Conservation (phyloP, 2,113 vertebrate species). For the Rhinopomastus cyanomelas region DNA sequence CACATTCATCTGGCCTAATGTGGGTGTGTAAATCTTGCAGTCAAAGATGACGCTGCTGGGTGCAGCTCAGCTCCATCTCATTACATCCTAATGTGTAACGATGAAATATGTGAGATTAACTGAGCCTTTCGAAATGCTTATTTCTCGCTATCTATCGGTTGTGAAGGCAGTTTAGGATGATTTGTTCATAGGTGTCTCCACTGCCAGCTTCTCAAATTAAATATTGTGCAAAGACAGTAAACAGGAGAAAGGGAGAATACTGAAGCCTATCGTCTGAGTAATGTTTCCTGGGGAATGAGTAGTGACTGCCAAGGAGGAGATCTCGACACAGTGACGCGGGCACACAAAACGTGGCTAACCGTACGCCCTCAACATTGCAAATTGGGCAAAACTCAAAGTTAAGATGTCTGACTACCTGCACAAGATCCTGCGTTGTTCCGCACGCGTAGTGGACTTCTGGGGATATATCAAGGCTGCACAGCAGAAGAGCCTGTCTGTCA, state of each 20-base stretch:
- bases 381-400: neutral
- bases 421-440: neutral
- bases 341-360: neutral
- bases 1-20: neutral
- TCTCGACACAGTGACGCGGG: rapidly evolving
- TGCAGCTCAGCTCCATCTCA: neutral
- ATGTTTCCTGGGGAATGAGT: neutral
- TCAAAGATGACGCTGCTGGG: conserved; percentile 1
- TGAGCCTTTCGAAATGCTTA: neutral
- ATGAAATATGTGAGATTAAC: conserved; percentile 18
- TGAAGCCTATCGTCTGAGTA: neutral
- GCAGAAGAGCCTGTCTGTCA: neutral
- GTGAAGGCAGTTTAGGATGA: neutral
- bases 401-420: neutral
- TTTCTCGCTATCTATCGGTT: neutral
- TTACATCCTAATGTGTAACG: neutral
- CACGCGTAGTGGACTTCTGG: neutral
- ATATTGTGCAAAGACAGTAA: neutral
- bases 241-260: neutral
- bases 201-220: conserved; percentile 10
- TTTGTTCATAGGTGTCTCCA: neutral
- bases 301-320: neutral
- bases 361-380: neutral
- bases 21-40: neutral
- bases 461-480: neutral